Evolutionary conservation across 2,113 vertebrate genomes (phyloP), one percentile per base, ranked within the genome.

Genomic region (Upupa epops): DNA sequence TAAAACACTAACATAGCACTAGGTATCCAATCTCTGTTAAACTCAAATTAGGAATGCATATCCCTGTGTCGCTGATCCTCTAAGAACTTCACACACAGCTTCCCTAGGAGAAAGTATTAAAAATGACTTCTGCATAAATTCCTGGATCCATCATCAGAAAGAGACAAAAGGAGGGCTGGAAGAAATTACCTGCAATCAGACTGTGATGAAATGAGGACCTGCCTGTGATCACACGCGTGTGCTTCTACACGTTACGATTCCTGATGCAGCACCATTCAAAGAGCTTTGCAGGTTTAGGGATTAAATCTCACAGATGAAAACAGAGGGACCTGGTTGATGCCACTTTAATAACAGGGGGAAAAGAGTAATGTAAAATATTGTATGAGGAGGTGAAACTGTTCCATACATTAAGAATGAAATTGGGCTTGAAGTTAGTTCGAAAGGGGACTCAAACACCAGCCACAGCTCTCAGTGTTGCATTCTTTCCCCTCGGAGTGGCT

Each of bases 151-250:
- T 40, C 13, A 29, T 75, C 4, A 0, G 34, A 55, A 55, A 88
- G 12, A 59, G 14, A 48, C 20, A 93, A 42, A 29, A 55, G 63
- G 1, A 42, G 49, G 29, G 56, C 26, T 69, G 54, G 32, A 58
- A 90, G 46, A 70, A 85, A 72, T 61, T 37, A 58, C 11, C 45
- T 71, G 65, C 52, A 80, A 59, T 48, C 37, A 81, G 65, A 17
- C 18, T 75, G 58, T 45, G 83, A 78, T 81, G 65, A 86, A 84
- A 75, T 36, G 3, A 2, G n/a, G 56, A 34, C 61, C 72, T 0
- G 1, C 17, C n/a, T 56, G 6, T 78, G 73, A 81, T 49, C 61
- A 28, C 58, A 36, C 0, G 0, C 0, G 0, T 17, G 13, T 59
- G 37, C 55, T n/a, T 46, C 68, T 81, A 59, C 77, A 90, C 17